A percentile compares a stretch with the other conserved stretches of the same genome.
Evolutionary conservation across 2,888 invertebrate species (phyloP).

Genomic region (Magallana nippona): DNA sequence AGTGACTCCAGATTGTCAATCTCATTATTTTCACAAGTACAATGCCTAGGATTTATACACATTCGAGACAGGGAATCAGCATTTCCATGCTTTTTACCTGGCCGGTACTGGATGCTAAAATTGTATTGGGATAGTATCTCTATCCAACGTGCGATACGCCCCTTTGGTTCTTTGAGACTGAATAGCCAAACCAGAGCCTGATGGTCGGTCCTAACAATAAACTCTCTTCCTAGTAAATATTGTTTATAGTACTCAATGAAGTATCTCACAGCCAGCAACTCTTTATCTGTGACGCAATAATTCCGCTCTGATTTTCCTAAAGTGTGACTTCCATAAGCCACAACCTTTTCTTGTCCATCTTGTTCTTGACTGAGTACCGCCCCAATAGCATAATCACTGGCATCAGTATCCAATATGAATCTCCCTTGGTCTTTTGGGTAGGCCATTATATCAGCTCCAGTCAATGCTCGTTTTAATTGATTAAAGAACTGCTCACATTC

Average conservation of each 20-base stretch:
- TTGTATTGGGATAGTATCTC: constrained; percentile 49
- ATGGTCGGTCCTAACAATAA: constrained; percentile 47
- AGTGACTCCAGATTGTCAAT: constrained; percentile 4
- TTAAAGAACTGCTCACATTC: constrained; percentile 46
- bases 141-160: constrained; percentile 49
- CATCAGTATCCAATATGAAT: constrained; percentile 53
- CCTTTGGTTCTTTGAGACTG: constrained; percentile 47
- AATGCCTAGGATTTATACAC: constrained; percentile 47
- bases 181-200: constrained; percentile 40
- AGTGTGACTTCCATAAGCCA: constrained; percentile 48
- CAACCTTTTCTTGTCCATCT: constrained; percentile 45
- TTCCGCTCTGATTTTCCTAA: constrained; percentile 44
- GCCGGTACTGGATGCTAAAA: constrained; percentile 51
- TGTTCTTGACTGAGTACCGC: constrained; percentile 52
- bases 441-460: constrained; percentile 45
- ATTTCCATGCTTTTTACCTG: constrained; percentile 54
- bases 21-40: constrained; percentile 41
- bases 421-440: constrained; percentile 43
- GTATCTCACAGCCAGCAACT: constrained; percentile 44
- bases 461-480: constrained; percentile 41
- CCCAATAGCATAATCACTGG: constrained; percentile 51
- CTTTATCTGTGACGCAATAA: constrained; percentile 47
- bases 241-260: constrained; percentile 48
- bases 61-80: constrained; percentile 52
- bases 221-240: constrained; percentile 43